Evolutionary conservation across 2,797 vertebrate species (phyloP).

Genomic region (Falco berigora): DNA sequence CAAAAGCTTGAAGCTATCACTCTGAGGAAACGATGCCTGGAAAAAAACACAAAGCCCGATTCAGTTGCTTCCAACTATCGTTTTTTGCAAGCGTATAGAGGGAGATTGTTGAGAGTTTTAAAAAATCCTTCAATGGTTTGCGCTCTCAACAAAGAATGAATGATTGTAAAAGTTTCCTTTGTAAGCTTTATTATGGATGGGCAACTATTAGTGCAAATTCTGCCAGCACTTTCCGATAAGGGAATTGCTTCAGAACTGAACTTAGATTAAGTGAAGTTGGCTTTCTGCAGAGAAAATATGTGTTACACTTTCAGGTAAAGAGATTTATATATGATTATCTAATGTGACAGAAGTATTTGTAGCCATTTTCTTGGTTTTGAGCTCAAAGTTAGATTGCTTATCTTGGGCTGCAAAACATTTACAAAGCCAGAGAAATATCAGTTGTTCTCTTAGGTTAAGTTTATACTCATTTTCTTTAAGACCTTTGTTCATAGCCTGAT

Average conservation of each 20-base stretch:
- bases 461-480: not conserved
- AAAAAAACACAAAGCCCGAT: not conserved
- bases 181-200: not conserved
- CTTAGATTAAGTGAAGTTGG: not conserved
- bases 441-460: not conserved
- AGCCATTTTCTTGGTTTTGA: not conserved
- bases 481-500: not conserved
- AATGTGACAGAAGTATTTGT: not conserved
- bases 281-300: not conserved
- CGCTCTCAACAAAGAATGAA: not conserved
- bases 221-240: not conserved
- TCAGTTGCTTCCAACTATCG: not conserved
- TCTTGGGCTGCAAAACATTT: not conserved
- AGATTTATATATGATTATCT: not conserved
- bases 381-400: not conserved
- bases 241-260: not conserved
- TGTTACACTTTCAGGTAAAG: not conserved
- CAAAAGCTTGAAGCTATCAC: not conserved
- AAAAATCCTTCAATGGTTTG: not conserved
- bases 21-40: not conserved
- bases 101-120: not conserved
- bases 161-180: not conserved
- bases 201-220: not conserved
- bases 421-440: not conserved
- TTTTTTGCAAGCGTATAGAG: not conserved